Evolutionary conservation across 2,113 vertebrate genomes (phyloP).

Genomic region (Chaenocephalus aceratus): DNA sequence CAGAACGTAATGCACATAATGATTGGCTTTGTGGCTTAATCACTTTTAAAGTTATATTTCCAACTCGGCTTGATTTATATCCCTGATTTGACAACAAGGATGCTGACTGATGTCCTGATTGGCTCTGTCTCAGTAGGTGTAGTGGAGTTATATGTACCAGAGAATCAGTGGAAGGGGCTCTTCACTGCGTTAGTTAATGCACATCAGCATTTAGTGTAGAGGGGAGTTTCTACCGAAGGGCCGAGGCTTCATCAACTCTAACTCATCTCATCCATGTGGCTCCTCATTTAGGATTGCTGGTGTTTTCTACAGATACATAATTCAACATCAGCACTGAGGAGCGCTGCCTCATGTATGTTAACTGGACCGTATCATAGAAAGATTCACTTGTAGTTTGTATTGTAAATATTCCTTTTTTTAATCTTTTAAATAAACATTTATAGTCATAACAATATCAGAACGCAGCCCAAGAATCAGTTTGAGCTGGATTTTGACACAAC

Average conservation of each 20-base stretch:
- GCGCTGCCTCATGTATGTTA: too few relatives aligned
- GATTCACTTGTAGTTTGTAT: background rate
- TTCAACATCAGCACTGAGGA: too few relatives aligned
- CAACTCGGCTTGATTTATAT: too few relatives aligned
- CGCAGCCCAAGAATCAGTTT: background rate
- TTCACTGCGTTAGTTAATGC: constrained; percentile 7
- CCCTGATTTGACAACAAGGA: too few relatives aligned
- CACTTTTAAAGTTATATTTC: too few relatives aligned
- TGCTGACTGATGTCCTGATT: constrained; percentile 13
- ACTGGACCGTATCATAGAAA: background rate
- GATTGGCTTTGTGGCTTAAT: too few relatives aligned
- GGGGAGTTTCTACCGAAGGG: too few relatives aligned
- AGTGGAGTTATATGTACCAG: background rate
- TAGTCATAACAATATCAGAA: background rate
- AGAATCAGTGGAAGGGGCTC: constrained; percentile 3
- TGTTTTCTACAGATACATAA: too few relatives aligned
- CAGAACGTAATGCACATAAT: too few relatives aligned
- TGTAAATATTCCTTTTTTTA: background rate
- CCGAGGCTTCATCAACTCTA: too few relatives aligned
- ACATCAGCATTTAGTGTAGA: background rate
- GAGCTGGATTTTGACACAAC: background rate
- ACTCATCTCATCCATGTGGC: too few relatives aligned
- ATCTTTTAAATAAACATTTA: background rate
- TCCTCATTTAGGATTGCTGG: too few relatives aligned
- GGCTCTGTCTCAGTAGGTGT: constrained; percentile 9